Evolutionary conservation across 2,797 vertebrate species (phyloP), one percentile per base, ranked within the genome.

Genomic region (Crypturellus tataupa): DNA sequence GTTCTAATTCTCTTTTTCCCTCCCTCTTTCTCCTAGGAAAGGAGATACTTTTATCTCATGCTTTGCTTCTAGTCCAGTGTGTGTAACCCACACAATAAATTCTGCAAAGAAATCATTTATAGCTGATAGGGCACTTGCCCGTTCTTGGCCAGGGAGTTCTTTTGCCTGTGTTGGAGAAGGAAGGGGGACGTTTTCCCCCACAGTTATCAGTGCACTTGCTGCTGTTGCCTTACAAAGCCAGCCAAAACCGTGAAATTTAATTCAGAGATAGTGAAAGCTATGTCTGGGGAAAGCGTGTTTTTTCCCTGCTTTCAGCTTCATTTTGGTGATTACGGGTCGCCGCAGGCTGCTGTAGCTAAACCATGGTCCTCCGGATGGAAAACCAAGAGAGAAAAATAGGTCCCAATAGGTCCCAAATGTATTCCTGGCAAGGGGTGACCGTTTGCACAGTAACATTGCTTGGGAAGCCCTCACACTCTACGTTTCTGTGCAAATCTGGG

Each of bases 71-170:
- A 81, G 69, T 67, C 39, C 0, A 5, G 35, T 49, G 55, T 3
- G 0, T 35, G 29, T 47, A 68, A 73, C 11, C 20, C 8, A 19
- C 8, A 25, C 73, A 79, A 81, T 35, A 24, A 56, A n/a, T 60
- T 70, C 90, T 47, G 81, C 67, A 37, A 55, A 76, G 42, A 7
- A 15, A 16, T 14, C 8, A 9, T 73, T 70, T 65, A 21, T 11
- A 18, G 9, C 51, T 49, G 60, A 67, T 65, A 44, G 49, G 37
- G 33, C 71, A 16, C 25, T 37, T 86, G 40, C 11, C 8, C 6
- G 27, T 2, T 47, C 44, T 63, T 35, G 58, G 10, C 0, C 46
- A 65, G 63, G 0, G 9, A 37, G 19, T 1, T 42, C n/a, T 1
- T 1, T 11, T 63, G 55, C 46, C 60, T 15, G 23, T 56, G 70